A percentile compares a stretch with the other conserved stretches of the same genome.
Evolutionary conservation across 2,113 vertebrate species (phyloP).

Genomic region (Phyllostomus discolor): DNA sequence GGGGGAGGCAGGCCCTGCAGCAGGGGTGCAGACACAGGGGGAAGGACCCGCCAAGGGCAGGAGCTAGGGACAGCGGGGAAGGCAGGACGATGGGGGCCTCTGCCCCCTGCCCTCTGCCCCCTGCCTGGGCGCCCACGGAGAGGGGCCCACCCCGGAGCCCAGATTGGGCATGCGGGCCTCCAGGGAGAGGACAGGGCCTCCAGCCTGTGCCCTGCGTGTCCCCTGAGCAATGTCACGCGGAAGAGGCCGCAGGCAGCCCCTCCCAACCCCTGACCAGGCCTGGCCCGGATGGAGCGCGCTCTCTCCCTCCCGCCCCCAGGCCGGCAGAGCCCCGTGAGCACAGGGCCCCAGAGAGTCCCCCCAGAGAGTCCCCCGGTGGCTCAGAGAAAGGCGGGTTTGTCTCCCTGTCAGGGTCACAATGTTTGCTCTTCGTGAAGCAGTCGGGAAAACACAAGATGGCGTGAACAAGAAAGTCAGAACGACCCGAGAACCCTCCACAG

Average conservation of each 20-base stretch:
- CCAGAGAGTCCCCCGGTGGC: neutral
- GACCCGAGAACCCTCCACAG: rapidly evolving
- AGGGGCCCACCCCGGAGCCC: neutral
- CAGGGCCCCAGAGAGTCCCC: neutral
- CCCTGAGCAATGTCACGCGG: neutral
- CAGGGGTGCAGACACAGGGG: rapidly evolving
- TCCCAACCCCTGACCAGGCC: rapidly evolving
- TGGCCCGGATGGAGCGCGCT: rapidly evolving
- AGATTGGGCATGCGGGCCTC: neutral
- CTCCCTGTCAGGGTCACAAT: neutral
- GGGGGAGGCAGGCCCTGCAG: neutral
- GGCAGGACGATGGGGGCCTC: too few relatives aligned
- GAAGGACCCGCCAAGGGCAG: neutral
- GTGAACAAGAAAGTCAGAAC: neutral
- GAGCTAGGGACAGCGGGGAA: too few relatives aligned
- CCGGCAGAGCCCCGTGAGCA: rapidly evolving
- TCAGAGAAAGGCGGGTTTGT: neutral
- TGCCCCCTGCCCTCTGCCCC: neutral
- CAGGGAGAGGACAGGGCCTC: neutral
- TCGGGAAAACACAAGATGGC: rapidly evolving
- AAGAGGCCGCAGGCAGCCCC: neutral
- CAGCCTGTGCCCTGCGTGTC: too few relatives aligned
- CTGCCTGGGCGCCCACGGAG: too few relatives aligned
- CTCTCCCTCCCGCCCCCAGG: rapidly evolving
- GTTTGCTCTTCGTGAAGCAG: neutral